Evolutionary conservation across 1,140 invertebrate genomes (phyloP), one percentile per base, ranked within the genome.

Genomic region (Glomeris maerens): DNA sequence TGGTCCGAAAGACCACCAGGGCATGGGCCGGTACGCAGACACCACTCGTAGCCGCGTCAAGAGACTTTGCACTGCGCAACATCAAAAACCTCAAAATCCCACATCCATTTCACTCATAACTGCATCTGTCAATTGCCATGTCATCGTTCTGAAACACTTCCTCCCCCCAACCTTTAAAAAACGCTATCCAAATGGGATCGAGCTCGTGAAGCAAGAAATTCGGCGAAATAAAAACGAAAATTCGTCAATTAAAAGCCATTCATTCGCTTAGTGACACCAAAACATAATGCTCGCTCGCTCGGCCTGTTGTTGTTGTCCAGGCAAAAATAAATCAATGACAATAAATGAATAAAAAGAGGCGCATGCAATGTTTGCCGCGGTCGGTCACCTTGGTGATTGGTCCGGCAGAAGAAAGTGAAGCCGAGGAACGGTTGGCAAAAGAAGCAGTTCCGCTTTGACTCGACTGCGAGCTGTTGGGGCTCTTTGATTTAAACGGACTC

Each of bases 401-500:
- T 73, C 89, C 89, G 58, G 81, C 74, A 36, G 66, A 62, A 57
- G 74, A 72, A 57, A 77, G 72, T 52, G 40, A 44, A 5, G 23
- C 45, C 4, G 4, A n/a, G 49, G 54, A 31, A 48, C 57, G 26
- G 28, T 55, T 49, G 60, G 64, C 57, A 76, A 77, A 77, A 76
- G 62, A 80, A 81, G 66, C 60, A 62, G 61, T 62, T 17, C 49
- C 49, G 22, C 49, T 67, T 45, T 83, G 80, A 65, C 84, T 84
- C 29, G 58, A 55, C 55, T 64, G 70, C 81, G 81, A 55, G 49
- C 57, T 58, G 44, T 26, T 72, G 7, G 49, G 49, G 31, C 53
- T 51, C 36, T 85, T 85, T 58, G 83, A 74, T 71, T 84, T 84
- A 78, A 97, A 96, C 59, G 88, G 85, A 61, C 90, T 84, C 90